Percentiles rank a stretch among this genome's conserved stretches.
These are phyloP conservation scores for Montifringilla adamsi DNA, from an alignment of 2,113 vertebrate genomes.

Conservation along the genomic window DNA sequence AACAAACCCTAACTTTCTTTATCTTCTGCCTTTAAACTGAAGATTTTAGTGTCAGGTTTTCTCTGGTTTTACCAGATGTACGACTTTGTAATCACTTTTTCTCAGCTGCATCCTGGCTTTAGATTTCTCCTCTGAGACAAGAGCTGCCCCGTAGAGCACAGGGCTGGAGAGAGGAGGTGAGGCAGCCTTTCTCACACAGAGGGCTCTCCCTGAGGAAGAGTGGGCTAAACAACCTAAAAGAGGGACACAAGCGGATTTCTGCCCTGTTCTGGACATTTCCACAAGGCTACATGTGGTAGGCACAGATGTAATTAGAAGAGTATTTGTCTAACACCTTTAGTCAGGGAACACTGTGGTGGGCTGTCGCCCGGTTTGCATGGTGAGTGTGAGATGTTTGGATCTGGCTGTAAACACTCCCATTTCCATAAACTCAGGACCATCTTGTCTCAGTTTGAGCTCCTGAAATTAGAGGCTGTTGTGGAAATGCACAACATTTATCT, in stretches of 20 bases:
- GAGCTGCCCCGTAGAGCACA: not conserved
- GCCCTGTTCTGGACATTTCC: not conserved
- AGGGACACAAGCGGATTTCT: not conserved
- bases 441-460: not conserved
- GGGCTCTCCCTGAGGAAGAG: accelerated
- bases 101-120: not conserved
- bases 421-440: not conserved
- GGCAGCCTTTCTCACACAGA: accelerated
- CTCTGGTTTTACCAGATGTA: not conserved
- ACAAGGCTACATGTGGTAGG: not conserved
- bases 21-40: not conserved
- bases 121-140: not conserved
- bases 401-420: not conserved
- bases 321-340: not conserved
- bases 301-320: not conserved
- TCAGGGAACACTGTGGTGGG: not conserved
- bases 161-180: not conserved
- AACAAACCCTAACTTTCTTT: not conserved
- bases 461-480: not conserved
- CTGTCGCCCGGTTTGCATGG: not conserved
- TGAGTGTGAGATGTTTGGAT: not conserved
- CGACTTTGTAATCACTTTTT: not conserved
- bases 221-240: not conserved
- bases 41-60: not conserved
- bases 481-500: not conserved